These are phyloP conservation scores for Chloropsis hardwickii DNA, from an alignment of 2,113 vertebrate species.

Conservation along the genomic window DNA sequence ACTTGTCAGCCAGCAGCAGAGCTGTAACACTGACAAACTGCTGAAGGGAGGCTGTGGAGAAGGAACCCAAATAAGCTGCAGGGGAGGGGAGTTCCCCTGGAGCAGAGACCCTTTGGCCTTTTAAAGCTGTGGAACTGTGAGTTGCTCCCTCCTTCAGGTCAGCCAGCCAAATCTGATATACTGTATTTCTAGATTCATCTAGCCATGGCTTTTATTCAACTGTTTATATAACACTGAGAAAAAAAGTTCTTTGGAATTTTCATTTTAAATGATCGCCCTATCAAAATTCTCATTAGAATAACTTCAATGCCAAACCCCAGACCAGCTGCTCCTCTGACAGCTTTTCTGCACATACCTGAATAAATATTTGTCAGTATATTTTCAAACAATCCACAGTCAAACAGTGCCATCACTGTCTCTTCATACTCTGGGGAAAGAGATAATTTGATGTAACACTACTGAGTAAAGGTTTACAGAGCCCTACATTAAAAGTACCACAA, in stretches of 20 bases:
- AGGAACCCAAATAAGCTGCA: neutral
- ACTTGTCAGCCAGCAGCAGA: neutral
- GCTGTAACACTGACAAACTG: neutral
- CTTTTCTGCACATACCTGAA: slow-evolving; percentile 56
- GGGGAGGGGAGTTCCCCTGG: neutral
- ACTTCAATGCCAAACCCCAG: neutral
- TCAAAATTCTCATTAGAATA: neutral
- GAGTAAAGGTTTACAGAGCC: neutral
- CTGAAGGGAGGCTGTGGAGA: neutral
- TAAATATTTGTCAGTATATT: slow-evolving; percentile 61
- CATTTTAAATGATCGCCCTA: neutral
- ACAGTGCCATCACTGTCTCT: slow-evolving; percentile 70
- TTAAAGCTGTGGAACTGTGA: neutral
- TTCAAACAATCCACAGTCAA: slow-evolving; percentile 73
- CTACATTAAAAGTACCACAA: neutral
- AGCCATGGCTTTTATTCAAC: neutral
- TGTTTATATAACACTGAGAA: neutral
- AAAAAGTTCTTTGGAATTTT: neutral
- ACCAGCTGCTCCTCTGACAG: neutral
- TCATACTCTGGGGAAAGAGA: slow-evolving; percentile 68
- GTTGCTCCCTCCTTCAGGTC: neutral
- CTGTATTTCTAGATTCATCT: neutral
- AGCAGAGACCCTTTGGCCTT: rapidly evolving
- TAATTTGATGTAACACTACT: neutral
- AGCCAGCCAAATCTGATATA: neutral